Conservation (phyloP, 2,797 vertebrate genomes). For the Trematomus bernacchii region DNA sequence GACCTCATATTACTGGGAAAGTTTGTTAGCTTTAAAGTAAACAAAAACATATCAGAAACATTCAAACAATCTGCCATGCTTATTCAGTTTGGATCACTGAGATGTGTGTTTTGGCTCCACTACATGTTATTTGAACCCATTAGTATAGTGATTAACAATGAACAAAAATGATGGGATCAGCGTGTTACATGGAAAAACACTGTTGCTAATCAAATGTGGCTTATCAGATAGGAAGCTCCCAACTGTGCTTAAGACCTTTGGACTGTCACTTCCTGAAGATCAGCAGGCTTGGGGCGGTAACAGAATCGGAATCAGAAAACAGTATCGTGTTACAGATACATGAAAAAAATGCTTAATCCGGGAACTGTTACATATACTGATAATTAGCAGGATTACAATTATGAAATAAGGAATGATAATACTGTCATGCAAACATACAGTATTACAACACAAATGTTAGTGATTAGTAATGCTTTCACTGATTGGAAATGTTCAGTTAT, state of each 20-base stretch:
- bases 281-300: no score
- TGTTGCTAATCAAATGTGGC: not conserved
- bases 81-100: not conserved
- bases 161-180: not conserved
- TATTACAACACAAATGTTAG: no score
- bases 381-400: no score
- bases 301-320: no score
- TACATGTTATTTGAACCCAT: constrained; percentile 3
- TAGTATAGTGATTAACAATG: not conserved
- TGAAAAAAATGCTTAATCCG: no score
- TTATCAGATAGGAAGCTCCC: not conserved
- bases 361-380: no score
- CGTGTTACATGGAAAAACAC: not conserved
- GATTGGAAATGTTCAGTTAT: no score
- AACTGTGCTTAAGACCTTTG: not conserved
- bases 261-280: not conserved
- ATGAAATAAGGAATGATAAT: no score
- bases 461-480: no score
- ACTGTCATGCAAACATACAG: no score
- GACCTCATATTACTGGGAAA: constrained; percentile 60
- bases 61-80: no score
- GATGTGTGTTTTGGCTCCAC: constrained; percentile 13
- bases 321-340: no score
- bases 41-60: constrained; percentile 50
- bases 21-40: constrained; percentile 55